A percentile compares a stretch with the other conserved stretches of the same genome.
These are phyloP conservation scores for Heteropelma amictum DNA, from an alignment of 2,888 invertebrate genomes.

Conservation along the genomic window DNA sequence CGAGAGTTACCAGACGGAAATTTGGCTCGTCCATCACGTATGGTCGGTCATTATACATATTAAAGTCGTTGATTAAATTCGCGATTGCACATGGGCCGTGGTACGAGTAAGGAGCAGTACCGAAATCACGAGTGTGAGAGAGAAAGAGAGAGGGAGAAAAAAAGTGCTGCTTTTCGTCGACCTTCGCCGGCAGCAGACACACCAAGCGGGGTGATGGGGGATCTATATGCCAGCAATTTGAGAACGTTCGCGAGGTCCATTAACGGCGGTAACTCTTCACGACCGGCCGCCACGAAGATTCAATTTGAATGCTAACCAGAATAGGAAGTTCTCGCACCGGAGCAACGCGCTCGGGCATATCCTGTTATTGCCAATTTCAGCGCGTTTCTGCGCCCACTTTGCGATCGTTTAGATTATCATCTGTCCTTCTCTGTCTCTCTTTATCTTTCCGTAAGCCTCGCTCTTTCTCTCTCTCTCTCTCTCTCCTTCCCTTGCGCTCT, in stretches of 20 bases:
- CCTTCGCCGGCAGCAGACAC: constrained; percentile 38
- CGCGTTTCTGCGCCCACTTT: constrained; percentile 75
- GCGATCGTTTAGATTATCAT: constrained; percentile 76
- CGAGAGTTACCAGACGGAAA: constrained; percentile 6
- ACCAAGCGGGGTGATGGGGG: constrained; percentile 31
- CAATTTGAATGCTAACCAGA: constrained; percentile 77
- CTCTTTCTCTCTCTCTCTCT: constrained; percentile 67
- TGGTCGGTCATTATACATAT: constrained; percentile 45
- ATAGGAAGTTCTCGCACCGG: constrained; percentile 71
- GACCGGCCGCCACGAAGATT: constrained; percentile 74
- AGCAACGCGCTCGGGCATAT: constrained; percentile 63
- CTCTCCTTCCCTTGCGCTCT: constrained; percentile 63
- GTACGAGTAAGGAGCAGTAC: constrained; percentile 8
- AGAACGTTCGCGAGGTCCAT: constrained; percentile 72
- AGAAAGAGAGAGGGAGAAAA: constrained; percentile 10
- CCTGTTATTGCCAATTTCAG: constrained; percentile 75
- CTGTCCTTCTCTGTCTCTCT: constrained; percentile 68
- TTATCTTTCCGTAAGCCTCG: constrained; percentile 67
- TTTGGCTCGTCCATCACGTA: constrained; percentile 24
- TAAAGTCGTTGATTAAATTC: constrained; percentile 49
- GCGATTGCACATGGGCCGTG: constrained; percentile 25
- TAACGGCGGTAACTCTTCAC: constrained; percentile 75
- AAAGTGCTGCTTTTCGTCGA: constrained; percentile 45
- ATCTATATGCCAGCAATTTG: constrained; percentile 71
- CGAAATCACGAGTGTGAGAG: constrained; percentile 7